Evolutionary conservation across 2,888 invertebrate species (phyloP).

Genomic region (Cephus nigrinus): DNA sequence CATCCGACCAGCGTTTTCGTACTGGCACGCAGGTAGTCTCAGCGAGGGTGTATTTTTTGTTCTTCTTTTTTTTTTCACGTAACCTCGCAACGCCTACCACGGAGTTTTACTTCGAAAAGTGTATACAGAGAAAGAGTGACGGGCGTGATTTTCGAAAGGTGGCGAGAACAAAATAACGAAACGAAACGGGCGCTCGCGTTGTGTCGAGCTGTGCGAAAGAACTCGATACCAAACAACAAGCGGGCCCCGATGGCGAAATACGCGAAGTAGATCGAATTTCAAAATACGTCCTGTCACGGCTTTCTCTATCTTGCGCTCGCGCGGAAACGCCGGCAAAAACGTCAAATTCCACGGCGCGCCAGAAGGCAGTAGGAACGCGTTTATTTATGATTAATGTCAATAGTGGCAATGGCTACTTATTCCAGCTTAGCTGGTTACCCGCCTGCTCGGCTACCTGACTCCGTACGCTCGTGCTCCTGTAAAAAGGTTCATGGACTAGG

Average conservation of each 20-base stretch:
- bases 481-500: not conserved
- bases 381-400: conserved; percentile 42
- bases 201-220: not conserved
- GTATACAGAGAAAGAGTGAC: not conserved
- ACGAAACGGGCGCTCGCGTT: not conserved
- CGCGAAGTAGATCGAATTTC: conserved; percentile 45
- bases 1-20: not conserved
- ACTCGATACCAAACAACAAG: not conserved
- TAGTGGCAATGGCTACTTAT: conserved; percentile 21
- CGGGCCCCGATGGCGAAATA: conserved; percentile 29
- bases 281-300: conserved; percentile 35
- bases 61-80: not conserved
- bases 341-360: conserved; percentile 41
- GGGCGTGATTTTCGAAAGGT: not conserved
- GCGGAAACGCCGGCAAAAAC: conserved; percentile 22
- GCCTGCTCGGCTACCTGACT: not conserved
- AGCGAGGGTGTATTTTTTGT: not conserved
- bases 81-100: not conserved
- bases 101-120: not conserved
- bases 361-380: conserved; percentile 32
- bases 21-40: not conserved
- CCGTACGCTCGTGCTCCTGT: not conserved
- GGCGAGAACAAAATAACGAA: not conserved
- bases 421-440: no score
- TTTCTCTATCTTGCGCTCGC: conserved; percentile 34